Evolutionary conservation across 2,797 vertebrate genomes (phyloP), one percentile per base, ranked within the genome.

Genomic region (Sebastiscus albofasciatus): DNA sequence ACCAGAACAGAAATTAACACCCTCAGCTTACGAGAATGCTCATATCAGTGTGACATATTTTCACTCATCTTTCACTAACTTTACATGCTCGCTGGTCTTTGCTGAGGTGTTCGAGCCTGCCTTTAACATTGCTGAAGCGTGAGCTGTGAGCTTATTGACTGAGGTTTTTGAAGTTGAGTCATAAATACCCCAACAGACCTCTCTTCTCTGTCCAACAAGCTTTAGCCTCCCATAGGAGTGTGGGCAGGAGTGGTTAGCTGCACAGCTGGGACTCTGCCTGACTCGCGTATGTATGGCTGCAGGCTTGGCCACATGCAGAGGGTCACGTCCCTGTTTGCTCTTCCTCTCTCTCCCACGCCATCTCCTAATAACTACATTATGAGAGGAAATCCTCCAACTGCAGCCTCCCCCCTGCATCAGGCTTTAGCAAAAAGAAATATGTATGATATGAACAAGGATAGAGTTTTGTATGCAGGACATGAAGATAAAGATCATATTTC

Each of bases 11-110:
- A 93, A 87, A 88, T 89, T 26, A 89, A 83, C 84, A 77, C 84
- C 62, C 58, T 61, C 72, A 7, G 62, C 67, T 84, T 84, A 82
- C 0, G 0, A 85, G 85, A 92, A 83, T 83, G 72, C 75, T 83
- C 86, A 77, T 69, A 81, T 81, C 31, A 59, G 85, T 88, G 89
- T 55, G 58, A 92, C 79, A 90, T 90, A 86, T 81, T 86, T 89
- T 80, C 70, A 20, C 68, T 67, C 49, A 39, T 79, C 60, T 86
- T 90, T 83, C 64, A 58, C 87, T 62, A 69, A 74, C 72, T 86
- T 79, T 83, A 83, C 74, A 82, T 66, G 56, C 77, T 87, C 66
- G 60, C 65, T 27, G 24, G 62, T 56, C 29, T 67, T 66, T 75
- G 59, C 72, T 24, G 78, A 85, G 64, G 33, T 75, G 80, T 74